Percentiles rank a stretch among this genome's conserved stretches.
These are phyloP conservation scores for Alauda arvensis DNA, from an alignment of 2,797 vertebrate genomes.

Conservation along the genomic window DNA sequence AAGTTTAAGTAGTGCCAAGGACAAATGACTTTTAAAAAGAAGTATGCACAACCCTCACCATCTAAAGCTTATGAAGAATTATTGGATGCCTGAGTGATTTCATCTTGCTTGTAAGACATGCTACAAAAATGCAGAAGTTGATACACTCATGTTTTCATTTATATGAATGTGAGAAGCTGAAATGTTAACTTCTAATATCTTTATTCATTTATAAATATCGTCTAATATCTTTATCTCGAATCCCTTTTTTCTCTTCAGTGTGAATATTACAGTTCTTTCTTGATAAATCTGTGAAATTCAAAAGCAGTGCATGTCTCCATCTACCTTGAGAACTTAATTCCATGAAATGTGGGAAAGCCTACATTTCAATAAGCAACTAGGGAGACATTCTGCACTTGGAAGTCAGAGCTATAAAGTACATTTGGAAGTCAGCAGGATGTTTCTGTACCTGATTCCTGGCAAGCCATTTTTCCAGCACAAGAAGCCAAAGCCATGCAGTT, in stretches of 20 bases:
- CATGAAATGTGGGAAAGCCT: neutral
- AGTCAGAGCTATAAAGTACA: neutral
- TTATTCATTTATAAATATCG: neutral
- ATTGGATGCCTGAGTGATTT: neutral
- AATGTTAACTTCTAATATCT: neutral
- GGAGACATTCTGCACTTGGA: neutral
- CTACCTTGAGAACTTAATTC: neutral
- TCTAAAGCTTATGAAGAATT: neutral
- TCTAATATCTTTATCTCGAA: neutral
- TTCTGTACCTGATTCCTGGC: slow-evolving; percentile 77
- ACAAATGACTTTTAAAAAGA: neutral
- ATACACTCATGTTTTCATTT: neutral
- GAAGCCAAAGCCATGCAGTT: slow-evolving; percentile 92
- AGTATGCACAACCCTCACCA: neutral
- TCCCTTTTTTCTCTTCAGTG: neutral
- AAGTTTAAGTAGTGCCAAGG: neutral
- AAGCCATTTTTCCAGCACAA: slow-evolving; percentile 85
- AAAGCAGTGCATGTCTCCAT: neutral
- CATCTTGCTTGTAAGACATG: neutral
- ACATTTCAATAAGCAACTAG: neutral
- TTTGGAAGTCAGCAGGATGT: neutral
- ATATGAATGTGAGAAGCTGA: neutral
- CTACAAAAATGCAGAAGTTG: neutral
- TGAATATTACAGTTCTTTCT: neutral
- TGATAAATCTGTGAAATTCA: neutral